Conservation (phyloP, 2,113 vertebrate species). For the Rhinolophus ferrumequinum region DNA sequence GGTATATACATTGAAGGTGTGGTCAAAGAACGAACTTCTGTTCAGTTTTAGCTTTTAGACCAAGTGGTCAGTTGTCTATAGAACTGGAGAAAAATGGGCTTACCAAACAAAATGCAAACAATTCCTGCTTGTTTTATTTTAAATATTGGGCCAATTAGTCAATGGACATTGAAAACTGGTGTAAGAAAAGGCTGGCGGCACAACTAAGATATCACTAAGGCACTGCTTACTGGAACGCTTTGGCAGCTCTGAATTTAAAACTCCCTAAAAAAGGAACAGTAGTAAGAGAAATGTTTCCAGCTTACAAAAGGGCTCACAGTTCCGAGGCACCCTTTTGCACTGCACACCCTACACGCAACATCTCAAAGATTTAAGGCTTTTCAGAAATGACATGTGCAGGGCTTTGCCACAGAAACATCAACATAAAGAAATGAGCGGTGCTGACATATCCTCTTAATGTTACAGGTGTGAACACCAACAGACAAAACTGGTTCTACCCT, state of each 20-base stretch:
- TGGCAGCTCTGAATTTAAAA: conserved; percentile 96
- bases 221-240: conserved; percentile 98
- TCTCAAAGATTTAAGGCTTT: conserved; percentile 93
- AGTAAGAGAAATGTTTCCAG: conserved; percentile 91
- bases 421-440: conserved; percentile 83
- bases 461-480: conserved; percentile 81
- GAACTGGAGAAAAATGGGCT: conserved; percentile 74
- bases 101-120: conserved; percentile 14
- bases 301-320: conserved; percentile 96
- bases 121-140: conserved; percentile 51
- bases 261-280: conserved; percentile 90
- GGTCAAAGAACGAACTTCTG: conserved; percentile 74
- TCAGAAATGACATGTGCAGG: conserved; percentile 86
- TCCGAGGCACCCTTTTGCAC: conserved; percentile 94
- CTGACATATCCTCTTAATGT: conserved; percentile 78
- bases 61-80: conserved; percentile 76
- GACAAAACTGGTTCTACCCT: conserved; percentile 80
- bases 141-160: conserved; percentile 81
- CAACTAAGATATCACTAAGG: conserved; percentile 92
- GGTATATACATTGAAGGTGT: conserved; percentile 83
- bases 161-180: conserved; percentile 73
- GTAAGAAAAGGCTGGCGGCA: conserved; percentile 84
- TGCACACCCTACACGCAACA: conserved; percentile 87
- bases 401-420: conserved; percentile 85
- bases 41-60: conserved; percentile 71